Evolutionary conservation across 92 coral and sea anemone genomes (phyloP), one percentile per base, ranked within the genome.

Genomic region (Pocillopora grandis): DNA sequence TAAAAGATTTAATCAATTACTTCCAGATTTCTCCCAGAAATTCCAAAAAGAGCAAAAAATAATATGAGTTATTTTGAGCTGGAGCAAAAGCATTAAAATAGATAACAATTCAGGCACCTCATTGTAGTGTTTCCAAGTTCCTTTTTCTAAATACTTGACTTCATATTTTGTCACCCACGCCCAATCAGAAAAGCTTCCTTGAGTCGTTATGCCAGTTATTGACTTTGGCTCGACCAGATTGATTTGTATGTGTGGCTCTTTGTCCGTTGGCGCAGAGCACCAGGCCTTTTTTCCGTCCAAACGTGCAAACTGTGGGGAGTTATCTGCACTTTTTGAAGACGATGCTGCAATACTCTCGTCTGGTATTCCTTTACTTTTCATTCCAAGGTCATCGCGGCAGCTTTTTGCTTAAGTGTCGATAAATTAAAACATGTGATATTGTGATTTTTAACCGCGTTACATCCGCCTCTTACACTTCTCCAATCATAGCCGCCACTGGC

Each of bases 291-390:
- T 1, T 20, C 81, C 71, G 37, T 87, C 55, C n/a, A 80, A 12
- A 19, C 90, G 79, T 37, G 86, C 90, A 63, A 64, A 42, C 14
- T 17, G 56, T 12, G 90, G 77, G n/a, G 11, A 15, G 76, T 58
- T 77, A 52, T 67, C 21, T 64, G 21, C 3, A 27, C 17, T 58
- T 7, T 56, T 21, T 57, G 27, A 18, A 18, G 81, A 69, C 5
- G 90, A 87, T 59, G 90, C 79, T 33, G 69, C 80, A 65, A 87
- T 87, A 57, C 71, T 74, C 49, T 59, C 85, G 58, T 87, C 72
- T 52, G 90, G 77, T 16, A 87, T 87, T 20, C 14, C 36, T 59
- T 55, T 27, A 61, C 42, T 69, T 60, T 59, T 10, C 86, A 87
- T 80, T 58, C 90, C 90, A 16, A 87, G 75, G 1, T 68, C 20